phyloP scores from a whole-genome alignment of 2,113 vertebrate species.

The Ginglymostoma cirratum region DNA sequence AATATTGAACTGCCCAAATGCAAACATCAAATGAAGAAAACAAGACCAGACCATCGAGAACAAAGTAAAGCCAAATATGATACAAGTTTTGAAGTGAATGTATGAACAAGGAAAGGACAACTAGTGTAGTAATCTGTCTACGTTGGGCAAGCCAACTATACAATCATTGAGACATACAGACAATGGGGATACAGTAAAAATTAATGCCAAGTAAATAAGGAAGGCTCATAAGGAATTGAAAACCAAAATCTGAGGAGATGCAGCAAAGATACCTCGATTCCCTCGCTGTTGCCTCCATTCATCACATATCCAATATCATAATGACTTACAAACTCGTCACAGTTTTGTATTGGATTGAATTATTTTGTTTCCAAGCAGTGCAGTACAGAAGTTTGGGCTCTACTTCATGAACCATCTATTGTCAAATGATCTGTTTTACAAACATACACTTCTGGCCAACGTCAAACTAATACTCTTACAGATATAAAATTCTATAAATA shows the following conservation, averaged over 20 bases:
- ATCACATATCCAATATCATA: background rate
- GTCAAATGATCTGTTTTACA: background rate
- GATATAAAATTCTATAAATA: background rate
- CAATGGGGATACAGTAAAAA: background rate
- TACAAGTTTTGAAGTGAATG: background rate
- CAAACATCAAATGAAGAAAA: background rate
- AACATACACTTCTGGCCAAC: background rate
- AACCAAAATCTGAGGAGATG: background rate
- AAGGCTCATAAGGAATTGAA: background rate
- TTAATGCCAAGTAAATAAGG: background rate
- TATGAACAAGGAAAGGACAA: background rate
- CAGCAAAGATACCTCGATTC: background rate
- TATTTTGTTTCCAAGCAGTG: background rate
- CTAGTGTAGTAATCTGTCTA: background rate
- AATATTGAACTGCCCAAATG: background rate
- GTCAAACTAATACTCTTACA: background rate
- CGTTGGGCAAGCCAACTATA: background rate
- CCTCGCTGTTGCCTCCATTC: background rate
- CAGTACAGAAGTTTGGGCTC: background rate
- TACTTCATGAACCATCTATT: background rate
- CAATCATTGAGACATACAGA: background rate
- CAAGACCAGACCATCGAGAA: background rate
- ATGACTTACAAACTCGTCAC: background rate
- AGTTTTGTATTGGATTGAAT: background rate
- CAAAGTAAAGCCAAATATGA: background rate